A percentile compares a stretch with the other conserved stretches of the same genome.
These are phyloP conservation scores for Eristalis pertinax DNA, from an alignment of 2,888 invertebrate species.

Conservation along the genomic window DNA sequence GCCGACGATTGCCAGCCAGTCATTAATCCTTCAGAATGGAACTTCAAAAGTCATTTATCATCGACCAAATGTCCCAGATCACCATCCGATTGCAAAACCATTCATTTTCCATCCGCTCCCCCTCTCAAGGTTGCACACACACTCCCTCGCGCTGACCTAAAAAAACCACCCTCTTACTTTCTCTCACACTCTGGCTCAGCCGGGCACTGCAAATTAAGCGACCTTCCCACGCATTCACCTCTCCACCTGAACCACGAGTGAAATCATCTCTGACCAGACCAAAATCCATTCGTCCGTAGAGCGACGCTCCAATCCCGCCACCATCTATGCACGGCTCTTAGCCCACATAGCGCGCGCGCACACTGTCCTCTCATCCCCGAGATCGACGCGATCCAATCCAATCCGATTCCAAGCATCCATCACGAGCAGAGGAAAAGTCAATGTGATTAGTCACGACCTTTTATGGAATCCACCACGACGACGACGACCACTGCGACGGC, in stretches of 20 bases:
- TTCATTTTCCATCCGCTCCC: background rate
- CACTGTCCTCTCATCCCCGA: constrained; percentile 21
- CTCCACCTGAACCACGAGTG: background rate
- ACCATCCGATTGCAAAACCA: too few species aligned
- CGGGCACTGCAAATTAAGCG: constrained; percentile 15
- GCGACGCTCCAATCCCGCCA: constrained; percentile 21
- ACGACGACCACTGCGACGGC: background rate
- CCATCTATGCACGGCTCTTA: constrained; percentile 32
- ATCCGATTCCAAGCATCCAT: constrained; percentile 56
- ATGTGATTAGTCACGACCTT: constrained; percentile 75
- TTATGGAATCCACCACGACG: constrained; percentile 73
- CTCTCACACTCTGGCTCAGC: background rate
- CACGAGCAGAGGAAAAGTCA: constrained; percentile 71
- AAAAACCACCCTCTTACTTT: constrained; percentile 56
- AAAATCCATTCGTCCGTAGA: constrained; percentile 9
- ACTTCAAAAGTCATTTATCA: too few species aligned
- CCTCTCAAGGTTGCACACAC: background rate
- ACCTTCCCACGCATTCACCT: constrained; percentile 40
- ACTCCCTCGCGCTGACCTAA: constrained; percentile 1
- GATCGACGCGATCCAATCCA: background rate
- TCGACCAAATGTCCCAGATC: too few species aligned
- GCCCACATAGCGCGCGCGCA: constrained; percentile 48
- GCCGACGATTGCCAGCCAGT: too few species aligned
- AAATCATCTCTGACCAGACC: constrained; percentile 14
- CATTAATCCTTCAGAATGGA: too few species aligned